Conservation (phyloP, 2,113 vertebrate species). For the Mus pahari region DNA sequence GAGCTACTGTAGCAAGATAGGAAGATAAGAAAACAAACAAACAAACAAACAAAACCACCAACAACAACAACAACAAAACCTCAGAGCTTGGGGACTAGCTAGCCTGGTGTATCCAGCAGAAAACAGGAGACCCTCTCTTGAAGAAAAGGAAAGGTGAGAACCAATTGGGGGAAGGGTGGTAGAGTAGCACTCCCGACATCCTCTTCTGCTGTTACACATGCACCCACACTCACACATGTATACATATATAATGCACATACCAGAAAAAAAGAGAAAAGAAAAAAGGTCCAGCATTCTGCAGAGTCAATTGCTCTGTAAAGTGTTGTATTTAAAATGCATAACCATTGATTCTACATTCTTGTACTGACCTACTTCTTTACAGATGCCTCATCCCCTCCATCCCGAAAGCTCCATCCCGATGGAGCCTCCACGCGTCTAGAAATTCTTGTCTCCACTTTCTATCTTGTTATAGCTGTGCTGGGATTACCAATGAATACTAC, state of each 20-base stretch:
- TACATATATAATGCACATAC: neutral
- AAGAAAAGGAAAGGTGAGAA: neutral
- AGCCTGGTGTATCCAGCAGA: neutral
- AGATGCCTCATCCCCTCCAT: neutral
- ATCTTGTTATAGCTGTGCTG: neutral
- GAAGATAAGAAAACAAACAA: neutral
- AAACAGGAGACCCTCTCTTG: neutral
- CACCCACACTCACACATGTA: neutral
- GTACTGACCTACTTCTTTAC: neutral
- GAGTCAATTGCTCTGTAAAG: neutral
- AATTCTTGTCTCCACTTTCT: neutral
- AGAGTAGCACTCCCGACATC: neutral
- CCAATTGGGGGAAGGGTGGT: too few species aligned
- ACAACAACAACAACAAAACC: too few species aligned
- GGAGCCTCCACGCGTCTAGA: neutral
- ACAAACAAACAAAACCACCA: too few species aligned
- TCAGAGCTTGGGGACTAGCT: too few species aligned
- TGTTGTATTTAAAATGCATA: neutral
- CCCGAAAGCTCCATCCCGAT: neutral
- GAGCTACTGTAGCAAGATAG: neutral
- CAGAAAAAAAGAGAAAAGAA: too few species aligned
- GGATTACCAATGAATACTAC: neutral
- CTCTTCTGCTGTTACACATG: neutral
- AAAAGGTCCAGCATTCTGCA: neutral
- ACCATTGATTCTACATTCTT: neutral